Evolutionary conservation across 2,888 invertebrate genomes (phyloP).

Genomic region (Drosophila paranaensis): DNA sequence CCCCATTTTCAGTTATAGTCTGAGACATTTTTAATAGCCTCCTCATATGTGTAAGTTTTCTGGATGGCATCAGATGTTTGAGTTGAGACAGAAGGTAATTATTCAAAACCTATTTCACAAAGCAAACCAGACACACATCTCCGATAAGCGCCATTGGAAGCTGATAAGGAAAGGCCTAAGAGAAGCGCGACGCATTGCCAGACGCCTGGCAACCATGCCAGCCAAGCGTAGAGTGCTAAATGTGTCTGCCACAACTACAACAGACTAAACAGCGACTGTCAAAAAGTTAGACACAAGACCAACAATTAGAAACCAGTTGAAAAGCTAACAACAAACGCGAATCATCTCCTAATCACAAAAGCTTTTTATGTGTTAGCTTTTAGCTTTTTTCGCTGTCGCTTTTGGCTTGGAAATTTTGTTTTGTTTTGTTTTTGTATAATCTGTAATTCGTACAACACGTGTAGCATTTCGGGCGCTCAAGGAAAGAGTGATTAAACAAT

Average conservation of each 20-base stretch:
- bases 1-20: not conserved
- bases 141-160: constrained; percentile 29
- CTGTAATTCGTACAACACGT: constrained; percentile 43
- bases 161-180: constrained; percentile 32
- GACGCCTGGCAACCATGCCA: constrained; percentile 33
- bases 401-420: constrained; percentile 1
- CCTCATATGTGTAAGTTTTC: not conserved
- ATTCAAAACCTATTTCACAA: constrained; percentile 30
- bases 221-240: constrained; percentile 8
- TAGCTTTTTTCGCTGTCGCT: constrained; percentile 18
- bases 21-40: not conserved
- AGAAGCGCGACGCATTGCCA: constrained; percentile 43
- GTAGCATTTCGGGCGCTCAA: constrained; percentile 28
- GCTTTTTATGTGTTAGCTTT: constrained; percentile 41
- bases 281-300: constrained; percentile 3
- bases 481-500: constrained; percentile 31
- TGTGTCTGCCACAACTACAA: constrained; percentile 4
- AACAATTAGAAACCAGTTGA: constrained; percentile 36
- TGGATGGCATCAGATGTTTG: constrained; percentile 4
- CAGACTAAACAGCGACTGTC: constrained; percentile 7
- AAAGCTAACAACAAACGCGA: constrained; percentile 28
- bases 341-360: constrained; percentile 36
- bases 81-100: constrained; percentile 16
- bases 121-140: constrained; percentile 42
- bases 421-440: not conserved